phyloP scores from a whole-genome alignment of 30 jellyfish, hydroid and myxozoan species.

The Calvadosia cruxmelitensis region DNA sequence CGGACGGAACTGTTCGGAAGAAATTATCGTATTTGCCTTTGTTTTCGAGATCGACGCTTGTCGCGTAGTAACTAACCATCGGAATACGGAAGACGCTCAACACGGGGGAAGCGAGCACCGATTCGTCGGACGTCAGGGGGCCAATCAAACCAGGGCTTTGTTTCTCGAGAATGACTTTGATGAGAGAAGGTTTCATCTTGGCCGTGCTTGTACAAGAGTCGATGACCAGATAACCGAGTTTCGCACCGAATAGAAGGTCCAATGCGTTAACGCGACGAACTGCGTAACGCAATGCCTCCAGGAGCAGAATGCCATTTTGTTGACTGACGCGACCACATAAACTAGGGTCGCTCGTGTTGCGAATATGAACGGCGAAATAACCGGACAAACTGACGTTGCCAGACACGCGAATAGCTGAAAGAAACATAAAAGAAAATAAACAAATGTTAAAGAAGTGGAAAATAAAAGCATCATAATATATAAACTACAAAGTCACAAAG shows the following conservation, averaged over 20 bases:
- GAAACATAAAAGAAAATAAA: no score
- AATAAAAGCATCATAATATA: no score
- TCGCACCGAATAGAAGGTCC: constrained; percentile 24
- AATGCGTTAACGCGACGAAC: constrained; percentile 13
- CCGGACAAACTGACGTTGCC: constrained; percentile 33
- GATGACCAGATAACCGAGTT: constrained; percentile 29
- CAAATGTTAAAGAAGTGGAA: no score
- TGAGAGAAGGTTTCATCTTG: constrained; percentile 8
- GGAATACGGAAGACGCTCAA: constrained; percentile 25
- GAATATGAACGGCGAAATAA: constrained; percentile 34
- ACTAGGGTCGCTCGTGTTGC: not conserved
- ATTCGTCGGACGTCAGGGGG: constrained; percentile 54
- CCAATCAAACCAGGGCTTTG: constrained; percentile 26
- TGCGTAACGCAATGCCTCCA: constrained; percentile 67
- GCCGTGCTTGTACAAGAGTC: constrained; percentile 54
- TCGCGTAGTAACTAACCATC: constrained; percentile 52
- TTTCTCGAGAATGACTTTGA: not conserved
- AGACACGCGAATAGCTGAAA: not conserved
- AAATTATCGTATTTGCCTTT: constrained; percentile 15
- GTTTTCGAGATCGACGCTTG: constrained; percentile 28
- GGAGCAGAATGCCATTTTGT: constrained; percentile 35
- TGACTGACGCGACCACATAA: constrained; percentile 34
- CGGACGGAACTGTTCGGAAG: constrained; percentile 75
- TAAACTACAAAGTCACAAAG: no score
- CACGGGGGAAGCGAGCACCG: constrained; percentile 37